These are phyloP conservation scores for Triplophysa rosa DNA, from an alignment of 2,113 vertebrate species.

Conservation along the genomic window DNA sequence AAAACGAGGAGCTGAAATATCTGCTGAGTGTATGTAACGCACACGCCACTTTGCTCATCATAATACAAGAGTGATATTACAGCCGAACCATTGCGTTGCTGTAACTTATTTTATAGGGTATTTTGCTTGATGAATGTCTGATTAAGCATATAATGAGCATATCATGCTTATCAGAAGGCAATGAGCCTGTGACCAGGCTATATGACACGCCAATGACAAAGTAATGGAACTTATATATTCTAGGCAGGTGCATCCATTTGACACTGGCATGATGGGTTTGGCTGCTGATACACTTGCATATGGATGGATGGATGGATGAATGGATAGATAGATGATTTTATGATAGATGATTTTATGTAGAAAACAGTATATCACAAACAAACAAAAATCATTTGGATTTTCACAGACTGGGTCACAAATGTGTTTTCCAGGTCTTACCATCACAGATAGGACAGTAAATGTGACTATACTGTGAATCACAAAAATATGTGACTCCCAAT, in stretches of 20 bases:
- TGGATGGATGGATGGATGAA: too few relatives aligned
- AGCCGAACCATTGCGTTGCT: neutral
- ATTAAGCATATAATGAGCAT: slow-evolving; percentile 4
- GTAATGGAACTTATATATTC: neutral
- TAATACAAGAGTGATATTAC: neutral
- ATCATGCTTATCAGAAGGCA: neutral
- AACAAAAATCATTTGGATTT: too few relatives aligned
- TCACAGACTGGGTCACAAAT: neutral
- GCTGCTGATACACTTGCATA: neutral
- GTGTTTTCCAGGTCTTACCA: neutral
- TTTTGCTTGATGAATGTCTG: neutral
- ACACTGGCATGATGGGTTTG: neutral
- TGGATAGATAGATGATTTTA: too few relatives aligned
- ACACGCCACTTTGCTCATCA: neutral
- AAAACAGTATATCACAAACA: too few relatives aligned
- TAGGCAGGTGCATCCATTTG: neutral
- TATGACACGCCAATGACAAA: neutral
- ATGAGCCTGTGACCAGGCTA: neutral
- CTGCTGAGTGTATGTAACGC: slow-evolving; percentile 29
- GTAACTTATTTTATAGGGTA: neutral
- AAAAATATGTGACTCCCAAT: too few relatives aligned
- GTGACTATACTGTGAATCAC: too few relatives aligned
- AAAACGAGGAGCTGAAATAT: slow-evolving; percentile 29
- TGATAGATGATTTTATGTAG: too few relatives aligned
- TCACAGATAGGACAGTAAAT: too few relatives aligned